Base-by-base conservation (phyloP, 2,888 invertebrate species). In the Drosophila putrida region DNA sequence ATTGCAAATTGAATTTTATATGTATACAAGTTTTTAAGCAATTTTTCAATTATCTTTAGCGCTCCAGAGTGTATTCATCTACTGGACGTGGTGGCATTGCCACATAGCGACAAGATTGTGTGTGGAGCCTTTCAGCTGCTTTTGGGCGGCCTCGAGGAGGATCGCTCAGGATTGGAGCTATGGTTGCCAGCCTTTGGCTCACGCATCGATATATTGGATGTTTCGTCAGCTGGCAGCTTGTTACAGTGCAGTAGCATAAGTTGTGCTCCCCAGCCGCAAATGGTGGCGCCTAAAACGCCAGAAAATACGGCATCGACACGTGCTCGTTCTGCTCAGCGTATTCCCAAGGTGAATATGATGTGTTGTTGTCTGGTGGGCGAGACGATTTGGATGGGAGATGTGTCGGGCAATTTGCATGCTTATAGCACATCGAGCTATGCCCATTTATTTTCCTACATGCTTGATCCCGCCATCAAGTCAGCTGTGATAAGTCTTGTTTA, bases 21-120 rank as follows among this genome's bases (percentile, higher is more conserved):
- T 20, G 3, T 2, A 20, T 20, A n/a, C n/a, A n/a, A n/a, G n/a
- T 13, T 4, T 33, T 33, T 11, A 33, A n/a, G 20, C 10, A 38
- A 0, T n/a, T 35, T 33, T 25, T 4, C 11, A 2, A 11, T 10
- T 44, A 4, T 5, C 39, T 51, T 4, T 33, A 95, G 96, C 3
- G 97, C 98, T 2, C 98, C 99, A 0, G 99, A 99, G 93, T 98
- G 97, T 93, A 96, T 96, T n/a, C 97, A 97, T 92, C 93, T 98
- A 38, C 93, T 96, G 54, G 97, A 98, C 91, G 95, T 96, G 58
- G 94, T 96, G 36, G 94, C 96, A 0, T 92, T 97, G 69, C 95
- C 95, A 53, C 95, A 95, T 80, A 94, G 94, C 44, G 95, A 95
- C 4, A 94, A 94, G 75, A 95, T 95, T 33, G 94, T 95, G 4